A percentile compares a stretch with the other conserved stretches of the same genome.
These are phyloP conservation scores for Hylia prasina DNA, from an alignment of 2,113 vertebrate species.

Conservation along the genomic window DNA sequence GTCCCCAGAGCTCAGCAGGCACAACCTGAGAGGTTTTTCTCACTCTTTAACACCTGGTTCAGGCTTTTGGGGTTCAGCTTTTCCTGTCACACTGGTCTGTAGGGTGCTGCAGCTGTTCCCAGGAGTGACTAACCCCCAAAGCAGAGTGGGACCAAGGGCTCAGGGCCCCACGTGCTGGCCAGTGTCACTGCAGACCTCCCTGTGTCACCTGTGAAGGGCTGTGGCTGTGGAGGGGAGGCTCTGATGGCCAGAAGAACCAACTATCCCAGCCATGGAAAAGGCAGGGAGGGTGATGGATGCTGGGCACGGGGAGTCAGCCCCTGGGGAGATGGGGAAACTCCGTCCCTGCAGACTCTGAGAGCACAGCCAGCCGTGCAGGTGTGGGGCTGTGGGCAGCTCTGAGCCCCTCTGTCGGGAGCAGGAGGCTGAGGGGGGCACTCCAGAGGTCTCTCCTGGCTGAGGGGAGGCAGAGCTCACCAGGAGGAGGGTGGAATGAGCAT, in stretches of 20 bases:
- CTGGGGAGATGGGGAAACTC: background rate
- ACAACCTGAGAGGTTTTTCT: background rate
- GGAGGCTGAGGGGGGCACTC: background rate
- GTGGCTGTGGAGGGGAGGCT: background rate
- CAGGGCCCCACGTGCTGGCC: background rate
- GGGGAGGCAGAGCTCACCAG: fast-evolving
- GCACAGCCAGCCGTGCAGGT: too few relatives aligned
- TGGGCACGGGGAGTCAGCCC: background rate
- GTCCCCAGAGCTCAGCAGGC: background rate
- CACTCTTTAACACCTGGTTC: background rate
- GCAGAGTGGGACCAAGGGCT: background rate
- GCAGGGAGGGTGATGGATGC: fast-evolving
- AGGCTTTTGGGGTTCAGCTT: background rate
- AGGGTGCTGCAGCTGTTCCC: background rate
- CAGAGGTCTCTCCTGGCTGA: background rate
- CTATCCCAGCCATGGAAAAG: fast-evolving
- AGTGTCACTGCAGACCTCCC: background rate
- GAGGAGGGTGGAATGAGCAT: fast-evolving
- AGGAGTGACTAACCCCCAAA: background rate
- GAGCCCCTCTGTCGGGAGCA: background rate
- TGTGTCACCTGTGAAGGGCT: background rate
- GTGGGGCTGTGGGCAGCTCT: background rate
- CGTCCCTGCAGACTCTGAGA: background rate
- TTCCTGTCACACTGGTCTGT: fast-evolving
- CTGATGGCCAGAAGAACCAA: background rate